Conservation (phyloP, 2,797 vertebrate genomes). For the Hyperoplus immaculatus region DNA sequence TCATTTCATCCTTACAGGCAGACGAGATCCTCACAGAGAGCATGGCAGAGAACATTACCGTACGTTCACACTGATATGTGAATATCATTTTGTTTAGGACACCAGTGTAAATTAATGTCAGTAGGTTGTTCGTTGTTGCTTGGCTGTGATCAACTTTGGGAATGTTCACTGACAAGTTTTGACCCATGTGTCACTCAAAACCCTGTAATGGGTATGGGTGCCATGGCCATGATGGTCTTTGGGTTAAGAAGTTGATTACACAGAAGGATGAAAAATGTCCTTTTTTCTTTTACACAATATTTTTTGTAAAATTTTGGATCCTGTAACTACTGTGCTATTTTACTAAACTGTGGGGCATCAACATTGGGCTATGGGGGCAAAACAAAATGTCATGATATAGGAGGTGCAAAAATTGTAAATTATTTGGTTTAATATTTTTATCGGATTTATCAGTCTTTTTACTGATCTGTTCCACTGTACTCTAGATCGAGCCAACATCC, state of each 20-base stretch:
- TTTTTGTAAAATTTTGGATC: neutral
- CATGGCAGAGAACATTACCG: conserved; percentile 86
- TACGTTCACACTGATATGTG: conserved; percentile 47
- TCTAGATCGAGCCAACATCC: conserved; percentile 79
- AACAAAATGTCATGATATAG: neutral
- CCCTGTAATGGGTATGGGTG: too few relatives aligned
- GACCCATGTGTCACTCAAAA: neutral
- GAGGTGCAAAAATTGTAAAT: neutral
- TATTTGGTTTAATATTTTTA: neutral
- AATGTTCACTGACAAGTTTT: conserved; percentile 1
- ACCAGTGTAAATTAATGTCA: neutral
- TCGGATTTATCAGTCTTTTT: neutral
- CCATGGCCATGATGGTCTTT: neutral
- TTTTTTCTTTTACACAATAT: neutral
- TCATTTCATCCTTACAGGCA: conserved; percentile 81
- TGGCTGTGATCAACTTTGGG: neutral
- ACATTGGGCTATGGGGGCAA: neutral
- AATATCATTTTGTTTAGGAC: neutral
- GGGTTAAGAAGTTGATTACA: neutral
- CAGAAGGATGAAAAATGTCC: neutral
- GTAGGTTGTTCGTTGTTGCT: neutral
- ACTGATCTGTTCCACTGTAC: conserved; percentile 8
- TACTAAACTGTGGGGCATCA: neutral
- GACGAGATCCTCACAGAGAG: conserved; percentile 83
- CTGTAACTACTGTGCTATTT: neutral